Evolutionary conservation across 2,113 vertebrate species (phyloP).

Genomic region (Gavialis gangeticus): DNA sequence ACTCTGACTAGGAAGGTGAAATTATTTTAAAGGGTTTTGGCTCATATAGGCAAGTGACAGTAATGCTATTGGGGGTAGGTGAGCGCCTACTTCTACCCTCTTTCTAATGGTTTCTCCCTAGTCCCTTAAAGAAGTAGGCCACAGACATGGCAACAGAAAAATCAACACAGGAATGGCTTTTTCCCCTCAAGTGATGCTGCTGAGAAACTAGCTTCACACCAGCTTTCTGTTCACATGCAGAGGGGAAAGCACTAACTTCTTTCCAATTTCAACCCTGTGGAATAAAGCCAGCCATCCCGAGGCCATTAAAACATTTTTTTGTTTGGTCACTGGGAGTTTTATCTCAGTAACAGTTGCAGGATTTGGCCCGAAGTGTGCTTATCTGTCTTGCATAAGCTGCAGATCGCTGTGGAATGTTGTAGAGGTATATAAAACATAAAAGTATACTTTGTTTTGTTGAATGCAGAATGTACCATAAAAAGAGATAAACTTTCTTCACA

Average conservation of each 20-base stretch:
- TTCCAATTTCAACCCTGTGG: fast-evolving
- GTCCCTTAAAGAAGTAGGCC: neutral
- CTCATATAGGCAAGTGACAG: neutral
- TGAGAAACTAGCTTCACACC: neutral
- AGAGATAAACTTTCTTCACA: neutral
- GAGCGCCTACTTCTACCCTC: too few relatives aligned
- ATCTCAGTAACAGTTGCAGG: neutral
- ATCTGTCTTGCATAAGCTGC: neutral
- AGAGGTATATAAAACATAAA: neutral
- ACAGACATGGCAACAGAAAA: neutral
- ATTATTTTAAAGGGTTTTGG: neutral
- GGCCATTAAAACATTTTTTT: neutral
- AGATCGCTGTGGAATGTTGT: neutral
- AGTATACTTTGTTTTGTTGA: neutral
- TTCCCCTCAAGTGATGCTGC: fast-evolving
- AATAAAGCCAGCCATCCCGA: neutral
- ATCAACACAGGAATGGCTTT: neutral
- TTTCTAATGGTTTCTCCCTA: neutral
- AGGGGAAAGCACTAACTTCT: neutral
- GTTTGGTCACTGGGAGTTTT: neutral
- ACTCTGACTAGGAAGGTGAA: too few relatives aligned
- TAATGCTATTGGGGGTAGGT: too few relatives aligned
- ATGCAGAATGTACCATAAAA: neutral
- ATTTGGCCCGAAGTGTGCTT: neutral
- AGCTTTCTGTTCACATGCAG: neutral